Base-by-base conservation (phyloP, 2,888 invertebrate species). In the Ectemnius cavifrons region DNA sequence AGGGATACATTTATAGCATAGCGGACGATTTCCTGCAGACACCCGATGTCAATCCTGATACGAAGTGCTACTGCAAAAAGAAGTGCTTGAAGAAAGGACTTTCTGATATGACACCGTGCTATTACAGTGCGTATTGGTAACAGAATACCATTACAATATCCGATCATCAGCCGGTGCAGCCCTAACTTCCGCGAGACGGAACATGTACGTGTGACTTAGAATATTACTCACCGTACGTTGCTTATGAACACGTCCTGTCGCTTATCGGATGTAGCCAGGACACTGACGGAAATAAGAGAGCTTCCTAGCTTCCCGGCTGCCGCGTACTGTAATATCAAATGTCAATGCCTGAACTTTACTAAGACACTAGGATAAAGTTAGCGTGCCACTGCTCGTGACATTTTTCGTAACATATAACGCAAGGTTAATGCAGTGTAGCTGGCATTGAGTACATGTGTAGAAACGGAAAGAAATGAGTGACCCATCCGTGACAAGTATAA, bases 21-120 rank as follows among this genome's bases (percentile, higher is more conserved):
- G 91, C 93, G 0, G 93, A 94, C 0, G 88, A 93, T 65, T 94
- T 94, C 18, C 94, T 95, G 78, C 93, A 93, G 6, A 89, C 92
- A 0, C 90, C 92, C 0, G 91, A 92, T 5, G 81, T 88, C 16
- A 94, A 94, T 83, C 92, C 94, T 0, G 93, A 94, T 0, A 94
- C 94, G 57, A 91, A 93, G 2, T 96, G 96, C 81, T 94, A 93
- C 81, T 96, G 96, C 84, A 85, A 90, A 74, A 89, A 91, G 11
- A 91, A 91, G 0, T 94, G 94, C 58, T 89, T 94, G 27, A 92
- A 92, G 61, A 92, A 92, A 61, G 96, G 96, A 3, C 87, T 95
- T 0, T 93, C 94, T n/a, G 94, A 94, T 84, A 87, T 95, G 6
- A 94, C 94, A 0, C 94, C 94, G 0, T 96, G 96, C 86, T 94